Percentiles rank a stretch among this genome's conserved stretches.
These are phyloP conservation scores for Neocrepidodera transversa DNA, from an alignment of 2,888 invertebrate species.

Conservation along the genomic window DNA sequence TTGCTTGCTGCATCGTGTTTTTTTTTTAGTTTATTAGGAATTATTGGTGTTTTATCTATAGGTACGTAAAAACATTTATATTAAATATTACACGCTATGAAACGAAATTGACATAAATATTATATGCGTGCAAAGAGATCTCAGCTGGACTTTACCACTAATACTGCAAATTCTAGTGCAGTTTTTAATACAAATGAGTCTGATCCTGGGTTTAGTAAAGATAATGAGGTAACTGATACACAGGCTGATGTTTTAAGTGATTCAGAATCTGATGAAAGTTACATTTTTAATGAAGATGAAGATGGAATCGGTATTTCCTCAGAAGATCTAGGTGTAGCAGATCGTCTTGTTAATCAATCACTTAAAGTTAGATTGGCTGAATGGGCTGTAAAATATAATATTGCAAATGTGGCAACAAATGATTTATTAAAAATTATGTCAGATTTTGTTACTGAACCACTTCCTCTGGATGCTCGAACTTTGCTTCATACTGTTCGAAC, in stretches of 20 bases:
- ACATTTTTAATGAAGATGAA: not conserved
- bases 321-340: not conserved
- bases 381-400: constrained; percentile 5
- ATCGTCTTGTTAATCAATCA: not conserved
- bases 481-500: constrained; percentile 1
- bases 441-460: not conserved
- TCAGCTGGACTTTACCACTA: too few relatives aligned
- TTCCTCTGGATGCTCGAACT: constrained; percentile 3
- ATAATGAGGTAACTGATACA: not conserved
- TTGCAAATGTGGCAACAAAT: constrained; percentile 4
- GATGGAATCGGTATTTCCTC: not conserved
- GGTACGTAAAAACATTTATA: too few relatives aligned
- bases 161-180: too few relatives aligned
- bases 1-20: too few relatives aligned
- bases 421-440: too few relatives aligned
- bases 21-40: too few relatives aligned
- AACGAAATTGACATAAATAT: too few relatives aligned
- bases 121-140: too few relatives aligned
- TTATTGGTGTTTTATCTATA: too few relatives aligned
- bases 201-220: too few relatives aligned
- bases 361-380: constrained; percentile 1
- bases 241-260: not conserved
- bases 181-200: too few relatives aligned
- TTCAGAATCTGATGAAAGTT: not conserved
- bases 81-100: too few relatives aligned